Evolutionary conservation across 2,113 vertebrate species (phyloP).

Genomic region (Amia ocellicauda): DNA sequence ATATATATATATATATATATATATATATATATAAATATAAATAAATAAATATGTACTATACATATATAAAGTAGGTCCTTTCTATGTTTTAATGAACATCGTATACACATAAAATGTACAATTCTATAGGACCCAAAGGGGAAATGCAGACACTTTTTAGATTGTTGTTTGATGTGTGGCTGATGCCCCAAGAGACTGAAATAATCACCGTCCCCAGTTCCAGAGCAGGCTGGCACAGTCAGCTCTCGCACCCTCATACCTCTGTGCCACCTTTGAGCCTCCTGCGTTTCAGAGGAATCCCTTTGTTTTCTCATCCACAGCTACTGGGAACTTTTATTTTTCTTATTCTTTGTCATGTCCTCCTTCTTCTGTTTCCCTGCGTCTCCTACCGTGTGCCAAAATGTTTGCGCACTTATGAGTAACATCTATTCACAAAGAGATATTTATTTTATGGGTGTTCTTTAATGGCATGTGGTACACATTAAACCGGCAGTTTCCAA

Average conservation of each 20-base stretch:
- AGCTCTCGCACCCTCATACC: conserved; percentile 49
- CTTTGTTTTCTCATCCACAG: not conserved
- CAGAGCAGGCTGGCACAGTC: conserved; percentile 53
- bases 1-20: no score
- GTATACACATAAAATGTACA: conserved; percentile 55
- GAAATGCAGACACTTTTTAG: conserved; percentile 65
- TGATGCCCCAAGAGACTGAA: conserved; percentile 62
- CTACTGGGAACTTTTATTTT: not conserved
- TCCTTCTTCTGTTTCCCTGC: not conserved
- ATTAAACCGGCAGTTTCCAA: conserved; percentile 81
- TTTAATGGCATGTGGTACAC: conserved; percentile 74
- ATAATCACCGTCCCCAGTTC: conserved; percentile 70
- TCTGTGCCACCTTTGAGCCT: conserved; percentile 28
- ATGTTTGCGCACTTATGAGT: conserved; percentile 12
- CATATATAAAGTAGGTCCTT: not conserved
- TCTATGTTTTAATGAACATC: conserved; percentile 52
- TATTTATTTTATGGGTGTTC: conserved; percentile 43
- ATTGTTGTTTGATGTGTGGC: conserved; percentile 70
- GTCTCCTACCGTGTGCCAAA: conserved; percentile 5
- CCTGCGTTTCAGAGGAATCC: no score
- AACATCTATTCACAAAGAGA: conserved; percentile 17
- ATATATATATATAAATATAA: no score
- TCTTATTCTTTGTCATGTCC: not conserved
- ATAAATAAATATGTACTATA: no score
- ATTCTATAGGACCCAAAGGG: conserved; percentile 67